These are phyloP conservation scores for Avahi laniger DNA, from an alignment of 2,797 vertebrate species.

Conservation along the genomic window DNA sequence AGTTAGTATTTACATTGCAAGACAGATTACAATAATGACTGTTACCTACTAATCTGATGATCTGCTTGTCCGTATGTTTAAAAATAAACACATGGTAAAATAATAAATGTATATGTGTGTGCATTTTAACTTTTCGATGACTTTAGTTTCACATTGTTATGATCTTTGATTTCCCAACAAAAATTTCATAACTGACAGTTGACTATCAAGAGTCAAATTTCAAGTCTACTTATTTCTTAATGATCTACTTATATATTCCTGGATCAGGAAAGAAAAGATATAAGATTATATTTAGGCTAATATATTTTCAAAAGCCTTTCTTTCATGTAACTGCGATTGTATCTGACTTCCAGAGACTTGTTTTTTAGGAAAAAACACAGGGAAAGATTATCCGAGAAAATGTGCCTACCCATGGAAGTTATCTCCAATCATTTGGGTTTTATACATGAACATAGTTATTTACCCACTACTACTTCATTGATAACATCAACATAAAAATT, in stretches of 20 bases:
- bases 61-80: neutral
- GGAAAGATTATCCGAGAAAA: neutral
- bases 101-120: neutral
- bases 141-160: neutral
- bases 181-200: neutral
- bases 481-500: slow-evolving; percentile 15
- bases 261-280: neutral
- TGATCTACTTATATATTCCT: neutral
- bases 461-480: neutral
- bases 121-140: neutral
- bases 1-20: neutral
- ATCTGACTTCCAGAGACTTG: neutral
- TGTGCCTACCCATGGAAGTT: neutral
- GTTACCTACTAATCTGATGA: neutral
- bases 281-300: neutral
- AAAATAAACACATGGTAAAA: slow-evolving; percentile 7
- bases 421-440: slow-evolving; percentile 19
- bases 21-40: neutral
- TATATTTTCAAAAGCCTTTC: neutral
- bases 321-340: neutral
- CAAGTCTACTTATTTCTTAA: neutral
- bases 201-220: neutral
- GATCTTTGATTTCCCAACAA: slow-evolving; percentile 30
- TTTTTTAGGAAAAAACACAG: slow-evolving; percentile 4
- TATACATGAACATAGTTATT: neutral